Evolutionary conservation across 2,888 invertebrate genomes (phyloP).

Genomic region (Nymphalis urticae): DNA sequence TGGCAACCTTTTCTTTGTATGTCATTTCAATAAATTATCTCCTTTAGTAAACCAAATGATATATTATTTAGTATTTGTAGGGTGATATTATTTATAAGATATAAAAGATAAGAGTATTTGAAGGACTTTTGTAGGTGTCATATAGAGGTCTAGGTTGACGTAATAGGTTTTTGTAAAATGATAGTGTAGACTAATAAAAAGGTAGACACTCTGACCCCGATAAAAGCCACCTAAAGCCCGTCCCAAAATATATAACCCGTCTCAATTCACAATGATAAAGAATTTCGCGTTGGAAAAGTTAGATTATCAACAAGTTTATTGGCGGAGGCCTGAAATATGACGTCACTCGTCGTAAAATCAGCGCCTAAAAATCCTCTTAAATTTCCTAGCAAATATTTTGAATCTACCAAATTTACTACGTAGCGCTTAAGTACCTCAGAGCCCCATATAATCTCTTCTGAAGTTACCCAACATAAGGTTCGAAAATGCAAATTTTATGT

Average conservation of each 20-base stretch:
- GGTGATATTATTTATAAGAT: not conserved
- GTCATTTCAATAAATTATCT: constrained; percentile 3
- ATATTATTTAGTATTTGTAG: not conserved
- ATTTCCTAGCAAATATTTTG: constrained; percentile 46
- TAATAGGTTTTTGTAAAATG: constrained; percentile 14
- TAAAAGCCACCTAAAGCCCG: constrained; percentile 14
- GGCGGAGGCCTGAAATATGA: constrained; percentile 29
- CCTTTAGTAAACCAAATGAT: not conserved
- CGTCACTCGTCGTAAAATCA: constrained; percentile 25
- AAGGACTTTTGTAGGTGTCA: constrained; percentile 1
- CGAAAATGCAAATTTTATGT: constrained; percentile 79
- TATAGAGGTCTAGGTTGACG: constrained; percentile 8
- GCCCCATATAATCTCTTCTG: constrained; percentile 59
- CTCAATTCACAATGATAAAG: constrained; percentile 24
- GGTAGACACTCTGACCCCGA: constrained; percentile 20
- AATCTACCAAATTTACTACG: constrained; percentile 49
- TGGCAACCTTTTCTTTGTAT: not conserved
- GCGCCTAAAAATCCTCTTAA: constrained; percentile 13
- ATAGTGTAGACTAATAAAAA: constrained; percentile 18
- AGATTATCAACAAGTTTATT: constrained; percentile 35
- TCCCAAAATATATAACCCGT: constrained; percentile 8
- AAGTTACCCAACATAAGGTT: constrained; percentile 59
- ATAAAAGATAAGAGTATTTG: not conserved
- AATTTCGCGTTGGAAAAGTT: constrained; percentile 28
- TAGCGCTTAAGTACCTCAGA: constrained; percentile 49